Evolutionary conservation across 2,888 invertebrate species (phyloP).

Genomic region (Cheiracanthium punctorium): DNA sequence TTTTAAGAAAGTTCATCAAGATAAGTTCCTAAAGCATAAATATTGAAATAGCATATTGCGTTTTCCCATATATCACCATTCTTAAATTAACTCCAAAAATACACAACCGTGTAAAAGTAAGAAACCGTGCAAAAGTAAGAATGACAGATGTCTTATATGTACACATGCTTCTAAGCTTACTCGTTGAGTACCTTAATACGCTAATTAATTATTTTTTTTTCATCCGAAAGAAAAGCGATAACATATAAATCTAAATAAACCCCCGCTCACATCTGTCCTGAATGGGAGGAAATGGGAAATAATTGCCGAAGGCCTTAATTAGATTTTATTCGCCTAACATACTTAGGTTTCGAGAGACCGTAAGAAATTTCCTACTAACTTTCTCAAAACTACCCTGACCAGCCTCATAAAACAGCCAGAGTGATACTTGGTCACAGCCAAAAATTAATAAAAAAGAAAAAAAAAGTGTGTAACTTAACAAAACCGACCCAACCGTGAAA

Average conservation of each 20-base stretch:
- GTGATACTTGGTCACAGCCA: neutral
- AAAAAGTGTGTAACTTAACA: conserved; percentile 35
- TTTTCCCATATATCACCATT: too few species aligned
- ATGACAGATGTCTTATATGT: too few species aligned
- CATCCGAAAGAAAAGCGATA: neutral
- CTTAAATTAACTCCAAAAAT: too few species aligned
- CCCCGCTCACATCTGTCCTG: neutral
- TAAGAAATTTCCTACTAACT: neutral
- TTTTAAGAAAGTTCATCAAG: too few species aligned
- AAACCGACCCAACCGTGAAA: conserved; percentile 32
- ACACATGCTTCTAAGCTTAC: too few species aligned
- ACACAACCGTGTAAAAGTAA: too few species aligned
- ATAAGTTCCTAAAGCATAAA: too few species aligned
- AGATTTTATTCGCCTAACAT: neutral
- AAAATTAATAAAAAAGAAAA: too few species aligned
- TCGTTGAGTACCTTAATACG: too few species aligned
- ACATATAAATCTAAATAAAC: neutral
- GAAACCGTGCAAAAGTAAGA: too few species aligned
- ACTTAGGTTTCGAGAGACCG: neutral
- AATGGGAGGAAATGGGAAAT: neutral
- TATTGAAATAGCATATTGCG: too few species aligned
- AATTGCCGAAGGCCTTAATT: neutral
- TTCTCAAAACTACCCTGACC: conserved; percentile 1
- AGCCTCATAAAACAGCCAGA: conserved; percentile 8
- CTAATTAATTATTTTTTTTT: too few species aligned